phyloP scores from a whole-genome alignment of 2,888 invertebrate genomes.

The Apamea sordens region DNA sequence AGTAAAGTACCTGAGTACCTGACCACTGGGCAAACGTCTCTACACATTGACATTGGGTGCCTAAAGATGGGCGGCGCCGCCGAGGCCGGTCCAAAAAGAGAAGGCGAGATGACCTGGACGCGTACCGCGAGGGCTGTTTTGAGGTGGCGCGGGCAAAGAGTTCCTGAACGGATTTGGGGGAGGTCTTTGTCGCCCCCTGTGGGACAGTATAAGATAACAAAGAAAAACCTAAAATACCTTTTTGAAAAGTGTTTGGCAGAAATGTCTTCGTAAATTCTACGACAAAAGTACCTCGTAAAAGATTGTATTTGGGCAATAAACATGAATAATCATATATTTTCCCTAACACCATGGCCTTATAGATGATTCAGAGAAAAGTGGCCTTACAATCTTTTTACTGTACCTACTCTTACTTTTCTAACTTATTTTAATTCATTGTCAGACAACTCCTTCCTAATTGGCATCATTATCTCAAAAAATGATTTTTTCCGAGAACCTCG shows the following conservation, averaged over 20 bases:
- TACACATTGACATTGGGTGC: not conserved
- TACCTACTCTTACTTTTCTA: slow-evolving; percentile 19
- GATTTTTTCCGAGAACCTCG: slow-evolving; percentile 19
- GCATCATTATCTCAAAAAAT: slow-evolving; percentile 37
- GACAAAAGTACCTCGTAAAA: not conserved
- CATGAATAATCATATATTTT: not conserved
- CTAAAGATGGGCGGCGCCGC: not conserved
- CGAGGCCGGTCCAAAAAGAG: not conserved
- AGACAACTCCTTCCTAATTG: slow-evolving; percentile 45
- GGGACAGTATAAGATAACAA: not conserved
- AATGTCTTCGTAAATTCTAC: not conserved
- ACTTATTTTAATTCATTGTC: slow-evolving; percentile 40
- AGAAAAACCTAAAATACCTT: not conserved
- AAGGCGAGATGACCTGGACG: not conserved
- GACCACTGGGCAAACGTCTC: not conserved
- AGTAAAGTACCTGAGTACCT: not conserved
- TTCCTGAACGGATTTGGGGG: not conserved
- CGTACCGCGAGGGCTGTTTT: too few species aligned
- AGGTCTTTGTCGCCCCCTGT: not conserved
- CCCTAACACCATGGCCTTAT: not conserved
- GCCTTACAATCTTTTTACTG: slow-evolving; percentile 18
- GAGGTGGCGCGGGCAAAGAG: not conserved
- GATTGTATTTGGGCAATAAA: not conserved
- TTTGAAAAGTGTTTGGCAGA: not conserved
- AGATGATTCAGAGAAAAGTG: slow-evolving; percentile 10